Evolutionary conservation across 2,797 vertebrate species (phyloP), one percentile per base, ranked within the genome.

Genomic region (Bucorvus abyssinicus): DNA sequence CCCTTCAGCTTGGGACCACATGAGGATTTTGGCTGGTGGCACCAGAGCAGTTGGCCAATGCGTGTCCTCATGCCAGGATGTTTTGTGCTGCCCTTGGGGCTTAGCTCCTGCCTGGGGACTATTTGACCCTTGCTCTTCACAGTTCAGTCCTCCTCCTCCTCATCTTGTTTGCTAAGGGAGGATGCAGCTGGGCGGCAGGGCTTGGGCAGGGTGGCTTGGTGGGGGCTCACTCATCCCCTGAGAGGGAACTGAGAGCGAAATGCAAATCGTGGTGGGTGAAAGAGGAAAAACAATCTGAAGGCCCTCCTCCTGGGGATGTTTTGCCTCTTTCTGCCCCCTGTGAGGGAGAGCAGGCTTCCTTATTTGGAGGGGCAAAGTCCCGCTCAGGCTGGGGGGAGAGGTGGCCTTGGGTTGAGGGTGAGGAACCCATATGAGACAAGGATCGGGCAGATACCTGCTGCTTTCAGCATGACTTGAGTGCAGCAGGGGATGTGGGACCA

Each of bases 241-340:
- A 26, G 65, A 56, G 86, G 96, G 95, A 97, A 97, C 95, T 2
- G 95, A 97, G 96, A 97, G 77, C 9, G 7, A 95, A 95, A 96
- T 96, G 95, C 95, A 98, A 97, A 97, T 96, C 0, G 3, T 57
- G 36, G 19, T 42, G 34, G 14, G 29, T 77, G 70, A 87, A 71
- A 60, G 63, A 95, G 40, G 81, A 70, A 86, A 87, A 95, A 76
- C 81, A 79, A 6, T 1, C 14, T 1, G 1, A 14, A 26, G 56
- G 9, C 45, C 55, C 75, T 84, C 77, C 65, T 81, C 23, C 36
- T 79, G 38, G 18, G 24, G 16, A 6, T 53, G 57, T 29, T 86
- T 78, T 56, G 21, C 42, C 45, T 81, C 50, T 60, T 50, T 78
- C 12, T 38, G 6, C 7, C 52, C 14, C 11, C 40, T 9, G 1